Conservation (phyloP, 2,113 vertebrate species). For the Oncorhynchus tshawytscha region DNA sequence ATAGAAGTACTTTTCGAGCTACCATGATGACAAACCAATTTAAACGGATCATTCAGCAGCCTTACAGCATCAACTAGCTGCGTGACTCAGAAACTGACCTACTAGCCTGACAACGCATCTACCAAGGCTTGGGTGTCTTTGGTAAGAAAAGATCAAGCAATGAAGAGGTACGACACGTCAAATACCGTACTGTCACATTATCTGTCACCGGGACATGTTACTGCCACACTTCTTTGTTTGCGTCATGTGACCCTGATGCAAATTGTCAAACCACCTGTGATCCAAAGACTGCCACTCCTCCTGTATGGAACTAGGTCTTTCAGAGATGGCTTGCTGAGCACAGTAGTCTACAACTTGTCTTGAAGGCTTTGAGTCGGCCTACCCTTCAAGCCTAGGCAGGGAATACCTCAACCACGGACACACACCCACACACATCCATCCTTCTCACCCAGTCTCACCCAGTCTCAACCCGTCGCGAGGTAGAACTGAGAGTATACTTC, state of each 20-base stretch:
- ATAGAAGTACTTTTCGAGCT: not conserved
- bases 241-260: not conserved
- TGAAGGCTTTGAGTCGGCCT: not conserved
- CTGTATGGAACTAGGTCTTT: not conserved
- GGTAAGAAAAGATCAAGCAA: too few relatives aligned
- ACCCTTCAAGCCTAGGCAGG: not conserved
- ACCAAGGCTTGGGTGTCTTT: too few relatives aligned
- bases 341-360: not conserved
- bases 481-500: not conserved
- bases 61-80: not conserved
- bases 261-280: not conserved
- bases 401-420: too few relatives aligned
- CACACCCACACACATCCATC: too few relatives aligned
- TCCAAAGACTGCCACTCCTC: not conserved
- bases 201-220: too few relatives aligned
- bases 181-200: too few relatives aligned
- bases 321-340: not conserved
- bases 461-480: not conserved
- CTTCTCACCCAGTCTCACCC: not conserved
- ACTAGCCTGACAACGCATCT: too few relatives aligned
- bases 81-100: too few relatives aligned
- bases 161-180: too few relatives aligned
- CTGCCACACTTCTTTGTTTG: too few relatives aligned
- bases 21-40: not conserved
- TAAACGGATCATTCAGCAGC: not conserved